Conservation (phyloP, 2,797 vertebrate genomes). For the Masticophis lateralis region DNA sequence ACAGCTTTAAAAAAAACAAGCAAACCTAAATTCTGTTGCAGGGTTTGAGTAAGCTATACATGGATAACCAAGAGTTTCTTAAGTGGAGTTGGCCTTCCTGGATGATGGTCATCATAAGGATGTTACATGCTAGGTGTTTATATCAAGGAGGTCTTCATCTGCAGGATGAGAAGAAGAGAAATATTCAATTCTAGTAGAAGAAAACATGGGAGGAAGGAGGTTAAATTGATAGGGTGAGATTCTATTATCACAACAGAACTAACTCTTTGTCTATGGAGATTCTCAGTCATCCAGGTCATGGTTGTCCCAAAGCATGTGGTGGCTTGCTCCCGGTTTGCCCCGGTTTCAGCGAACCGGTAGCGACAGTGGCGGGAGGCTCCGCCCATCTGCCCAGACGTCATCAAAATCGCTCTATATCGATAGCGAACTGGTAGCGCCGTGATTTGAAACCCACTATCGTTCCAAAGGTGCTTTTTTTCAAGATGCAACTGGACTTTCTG, state of each 20-base stretch:
- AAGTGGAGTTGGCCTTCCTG: conserved; percentile 17
- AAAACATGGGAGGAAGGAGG: neutral
- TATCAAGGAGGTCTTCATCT: conserved; percentile 36
- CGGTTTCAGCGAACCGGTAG: too few species aligned
- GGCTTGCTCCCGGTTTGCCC: too few species aligned
- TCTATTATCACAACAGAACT: conserved; percentile 36
- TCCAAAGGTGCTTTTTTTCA: too few species aligned
- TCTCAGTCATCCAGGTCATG: too few species aligned
- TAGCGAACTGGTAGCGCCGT: too few species aligned
- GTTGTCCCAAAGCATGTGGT: too few species aligned
- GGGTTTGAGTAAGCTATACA: neutral
- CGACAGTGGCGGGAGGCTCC: too few species aligned
- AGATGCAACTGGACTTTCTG: too few species aligned
- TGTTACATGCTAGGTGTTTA: neutral
- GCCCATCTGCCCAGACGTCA: too few species aligned
- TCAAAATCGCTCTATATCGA: too few species aligned
- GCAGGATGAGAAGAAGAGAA: conserved; percentile 46
- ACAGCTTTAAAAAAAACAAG: neutral
- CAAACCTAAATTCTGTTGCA: conserved; percentile 10
- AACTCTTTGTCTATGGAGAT: neutral
- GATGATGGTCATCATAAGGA: conserved; percentile 31
- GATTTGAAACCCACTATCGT: too few species aligned
- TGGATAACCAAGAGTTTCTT: conserved; percentile 18
- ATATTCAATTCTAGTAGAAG: conserved; percentile 25
- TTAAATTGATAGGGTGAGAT: neutral